phyloP scores from a whole-genome alignment of 2,797 vertebrate species.

The Cryptoblepharus egeriae region DNA sequence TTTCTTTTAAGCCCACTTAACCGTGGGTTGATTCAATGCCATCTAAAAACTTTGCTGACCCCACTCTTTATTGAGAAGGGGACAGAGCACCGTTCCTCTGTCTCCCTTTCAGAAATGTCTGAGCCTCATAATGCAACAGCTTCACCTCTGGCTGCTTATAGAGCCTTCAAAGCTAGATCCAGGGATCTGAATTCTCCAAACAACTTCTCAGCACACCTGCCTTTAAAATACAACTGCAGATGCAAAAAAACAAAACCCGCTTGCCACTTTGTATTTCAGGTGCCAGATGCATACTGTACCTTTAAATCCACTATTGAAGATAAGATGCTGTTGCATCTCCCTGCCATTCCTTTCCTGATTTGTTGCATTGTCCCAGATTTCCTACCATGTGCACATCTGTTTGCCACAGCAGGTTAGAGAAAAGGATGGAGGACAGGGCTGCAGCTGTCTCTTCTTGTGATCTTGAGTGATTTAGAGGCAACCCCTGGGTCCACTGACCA shows the following conservation, averaged over 20 bases:
- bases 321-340: neutral
- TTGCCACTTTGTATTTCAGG: neutral
- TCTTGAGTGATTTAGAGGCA: neutral
- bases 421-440: neutral
- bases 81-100: constrained; percentile 37
- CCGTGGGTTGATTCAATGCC: constrained; percentile 63
- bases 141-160: constrained; percentile 63
- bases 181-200: constrained; percentile 44
- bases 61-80: constrained; percentile 31
- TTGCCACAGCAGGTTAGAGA: neutral
- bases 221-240: constrained; percentile 45
- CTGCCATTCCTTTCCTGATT: neutral
- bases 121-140: constrained; percentile 59
- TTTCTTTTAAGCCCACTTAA: constrained; percentile 53
- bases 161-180: constrained; percentile 57
- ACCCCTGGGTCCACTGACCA: neutral
- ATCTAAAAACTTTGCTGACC: constrained; percentile 50
- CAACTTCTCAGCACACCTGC: constrained; percentile 25
- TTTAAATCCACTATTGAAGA: neutral
- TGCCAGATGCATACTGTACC: too few species aligned
- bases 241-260: neutral
- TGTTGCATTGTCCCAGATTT: too few species aligned
- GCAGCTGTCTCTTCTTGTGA: neutral
- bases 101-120: constrained; percentile 57
- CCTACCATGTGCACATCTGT: neutral